Conservation (phyloP, 1,140 invertebrate species). For the Zaprionus ghesquierei region DNA sequence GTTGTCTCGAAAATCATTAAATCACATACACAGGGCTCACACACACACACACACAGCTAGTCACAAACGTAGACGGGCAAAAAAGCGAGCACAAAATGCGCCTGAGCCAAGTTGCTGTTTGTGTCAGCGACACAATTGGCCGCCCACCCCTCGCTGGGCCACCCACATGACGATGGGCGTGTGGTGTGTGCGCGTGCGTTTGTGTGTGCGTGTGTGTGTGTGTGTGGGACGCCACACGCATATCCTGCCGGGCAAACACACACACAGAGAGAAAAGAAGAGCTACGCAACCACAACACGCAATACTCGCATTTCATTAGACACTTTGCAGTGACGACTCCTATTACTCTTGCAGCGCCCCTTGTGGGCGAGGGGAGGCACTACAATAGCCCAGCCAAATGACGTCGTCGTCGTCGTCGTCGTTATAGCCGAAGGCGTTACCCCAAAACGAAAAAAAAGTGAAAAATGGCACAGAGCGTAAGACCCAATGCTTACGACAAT, state of each 20-base stretch:
- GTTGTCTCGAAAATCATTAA: constrained; percentile 74
- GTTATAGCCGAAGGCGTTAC: constrained; percentile 35
- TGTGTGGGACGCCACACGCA: constrained; percentile 49
- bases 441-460: not conserved
- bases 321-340: constrained; percentile 77
- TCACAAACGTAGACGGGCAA: not conserved
- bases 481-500: constrained; percentile 13
- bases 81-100: constrained; percentile 14
- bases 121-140: constrained; percentile 75
- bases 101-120: constrained; percentile 54
- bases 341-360: constrained; percentile 64
- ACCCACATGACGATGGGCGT: constrained; percentile 1
- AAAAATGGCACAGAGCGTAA: constrained; percentile 2
- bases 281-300: constrained; percentile 77
- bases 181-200: too few relatives aligned
- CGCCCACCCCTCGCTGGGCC: constrained; percentile 22
- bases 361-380: not conserved
- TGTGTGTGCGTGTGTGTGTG: too few relatives aligned
- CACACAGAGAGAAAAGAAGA: constrained; percentile 34
- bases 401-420: constrained; percentile 33
- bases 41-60: constrained; percentile 19
- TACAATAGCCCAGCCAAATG: constrained; percentile 27
- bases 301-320: constrained; percentile 81
- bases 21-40: constrained; percentile 64
- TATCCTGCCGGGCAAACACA: constrained; percentile 47